These are phyloP conservation scores for Acleris literana DNA, from an alignment of 2,888 invertebrate species.

Conservation along the genomic window DNA sequence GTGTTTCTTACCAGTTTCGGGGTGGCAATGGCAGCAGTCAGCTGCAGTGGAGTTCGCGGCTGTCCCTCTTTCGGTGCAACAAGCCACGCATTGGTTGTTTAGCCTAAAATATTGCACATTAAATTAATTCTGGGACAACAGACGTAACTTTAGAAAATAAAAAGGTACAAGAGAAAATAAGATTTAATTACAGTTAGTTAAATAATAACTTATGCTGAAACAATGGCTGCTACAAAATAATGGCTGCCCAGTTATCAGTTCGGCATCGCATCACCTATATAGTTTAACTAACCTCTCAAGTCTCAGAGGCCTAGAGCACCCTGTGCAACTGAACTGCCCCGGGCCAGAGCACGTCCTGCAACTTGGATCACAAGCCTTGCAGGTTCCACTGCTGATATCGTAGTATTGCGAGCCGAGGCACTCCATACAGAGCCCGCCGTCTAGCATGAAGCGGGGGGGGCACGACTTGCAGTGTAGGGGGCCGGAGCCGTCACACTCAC, in stretches of 20 bases:
- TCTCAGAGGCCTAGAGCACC: constrained; percentile 86
- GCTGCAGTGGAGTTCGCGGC: constrained; percentile 52
- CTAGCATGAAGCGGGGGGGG: constrained; percentile 88
- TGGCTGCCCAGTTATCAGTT: no score
- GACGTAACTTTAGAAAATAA: no score
- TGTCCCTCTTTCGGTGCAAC: constrained; percentile 82
- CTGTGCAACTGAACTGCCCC: constrained; percentile 87
- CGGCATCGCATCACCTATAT: no score
- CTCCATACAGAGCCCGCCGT: constrained; percentile 89
- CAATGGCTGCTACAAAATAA: no score
- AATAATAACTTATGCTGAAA: no score
- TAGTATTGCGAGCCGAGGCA: constrained; percentile 89
- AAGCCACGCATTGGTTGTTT: constrained; percentile 90
- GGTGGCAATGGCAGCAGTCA: constrained; percentile 88
- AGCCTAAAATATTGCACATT: constrained; percentile 62
- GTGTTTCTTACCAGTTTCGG: constrained; percentile 83
- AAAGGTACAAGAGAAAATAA: no score
- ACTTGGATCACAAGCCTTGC: constrained; percentile 86
- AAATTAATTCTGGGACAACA: background rate
- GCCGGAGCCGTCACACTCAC: constrained; percentile 92
- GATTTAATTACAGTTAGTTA: no score
- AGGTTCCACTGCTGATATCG: constrained; percentile 86
- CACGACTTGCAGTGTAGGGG: constrained; percentile 90
- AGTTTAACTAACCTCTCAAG: constrained; percentile 77
- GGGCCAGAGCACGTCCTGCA: constrained; percentile 87